phyloP scores from a whole-genome alignment of 2,888 invertebrate genomes.

The Ypsolopha sequella region DNA sequence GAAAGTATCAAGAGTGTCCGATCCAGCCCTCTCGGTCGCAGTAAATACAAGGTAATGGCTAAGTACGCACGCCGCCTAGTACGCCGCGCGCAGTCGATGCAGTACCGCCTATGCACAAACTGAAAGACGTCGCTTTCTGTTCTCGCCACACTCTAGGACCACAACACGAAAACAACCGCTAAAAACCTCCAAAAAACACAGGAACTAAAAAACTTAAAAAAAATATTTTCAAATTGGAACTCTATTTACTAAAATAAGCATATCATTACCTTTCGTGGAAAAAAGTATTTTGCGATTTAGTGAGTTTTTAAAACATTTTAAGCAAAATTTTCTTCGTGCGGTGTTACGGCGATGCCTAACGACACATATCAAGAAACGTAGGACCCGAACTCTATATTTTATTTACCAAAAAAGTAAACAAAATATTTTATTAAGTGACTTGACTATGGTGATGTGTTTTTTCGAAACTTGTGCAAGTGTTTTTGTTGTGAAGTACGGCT shows the following conservation, averaged over 20 bases:
- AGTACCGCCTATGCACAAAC: conserved; percentile 70
- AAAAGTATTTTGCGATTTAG: conserved; percentile 45
- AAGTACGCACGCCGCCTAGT: conserved; percentile 70
- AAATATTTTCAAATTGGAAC: conserved; percentile 46
- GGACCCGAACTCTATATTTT: conserved; percentile 61
- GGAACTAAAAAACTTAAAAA: conserved; percentile 22
- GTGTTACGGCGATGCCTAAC: conserved; percentile 37
- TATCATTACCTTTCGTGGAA: conserved; percentile 35
- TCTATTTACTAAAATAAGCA: conserved; percentile 41
- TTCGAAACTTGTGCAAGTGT: conserved; percentile 53
- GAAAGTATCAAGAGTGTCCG: conserved; percentile 43
- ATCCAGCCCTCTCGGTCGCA: conserved; percentile 41
- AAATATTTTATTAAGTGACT: conserved; percentile 38
- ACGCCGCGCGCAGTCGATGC: conserved; percentile 67
- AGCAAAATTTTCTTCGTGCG: conserved; percentile 20
- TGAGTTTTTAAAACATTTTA: conserved; percentile 39
- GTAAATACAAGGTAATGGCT: conserved; percentile 72
- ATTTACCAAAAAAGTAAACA: conserved; percentile 24
- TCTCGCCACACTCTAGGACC: conserved; percentile 43
- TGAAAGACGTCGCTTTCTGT: conserved; percentile 63
- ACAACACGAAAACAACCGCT: conserved; percentile 60
- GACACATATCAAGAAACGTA: conserved; percentile 67
- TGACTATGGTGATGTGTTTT: conserved; percentile 51
- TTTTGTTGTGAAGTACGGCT: conserved; percentile 42
- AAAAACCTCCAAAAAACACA: conserved; percentile 53